Conservation (phyloP, 2,888 invertebrate genomes). For the Thecophora atra region DNA sequence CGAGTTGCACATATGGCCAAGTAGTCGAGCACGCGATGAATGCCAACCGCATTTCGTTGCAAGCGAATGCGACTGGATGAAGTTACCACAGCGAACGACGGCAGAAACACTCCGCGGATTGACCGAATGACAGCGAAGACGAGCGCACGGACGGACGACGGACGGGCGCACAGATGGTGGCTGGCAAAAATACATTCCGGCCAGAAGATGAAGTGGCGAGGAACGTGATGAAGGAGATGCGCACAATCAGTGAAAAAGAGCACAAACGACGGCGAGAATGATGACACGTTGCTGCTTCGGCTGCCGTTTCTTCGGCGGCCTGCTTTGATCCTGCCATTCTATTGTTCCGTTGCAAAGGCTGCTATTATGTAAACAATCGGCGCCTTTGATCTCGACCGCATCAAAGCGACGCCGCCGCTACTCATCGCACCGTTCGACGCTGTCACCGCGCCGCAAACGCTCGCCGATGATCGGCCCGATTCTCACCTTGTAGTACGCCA, state of each 20-base stretch:
- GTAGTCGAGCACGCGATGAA: slow-evolving; percentile 23
- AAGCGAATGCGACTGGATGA: slow-evolving; percentile 6
- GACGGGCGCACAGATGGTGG: slow-evolving; percentile 39
- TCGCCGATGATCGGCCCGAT: slow-evolving; percentile 51
- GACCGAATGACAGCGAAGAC: too few species aligned
- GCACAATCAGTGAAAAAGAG: slow-evolving; percentile 11
- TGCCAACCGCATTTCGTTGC: slow-evolving; percentile 15
- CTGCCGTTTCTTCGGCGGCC: slow-evolving; percentile 44
- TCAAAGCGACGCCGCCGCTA: slow-evolving; percentile 59
- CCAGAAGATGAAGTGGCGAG: slow-evolving; percentile 14
- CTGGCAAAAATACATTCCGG: slow-evolving; percentile 39
- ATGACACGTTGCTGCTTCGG: slow-evolving; percentile 27
- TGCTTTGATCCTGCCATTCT: slow-evolving; percentile 66
- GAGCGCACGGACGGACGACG: background rate
- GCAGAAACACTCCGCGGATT: background rate
- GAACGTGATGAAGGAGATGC: slow-evolving; percentile 10
- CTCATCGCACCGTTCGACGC: slow-evolving; percentile 44
- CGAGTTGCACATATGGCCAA: slow-evolving; percentile 34
- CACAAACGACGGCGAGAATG: slow-evolving; percentile 5
- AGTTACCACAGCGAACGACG: slow-evolving; percentile 12
- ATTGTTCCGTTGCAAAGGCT: slow-evolving; percentile 72
- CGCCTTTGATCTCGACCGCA: slow-evolving; percentile 72
- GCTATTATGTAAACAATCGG: slow-evolving; percentile 77
- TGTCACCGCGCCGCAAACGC: slow-evolving; percentile 38
- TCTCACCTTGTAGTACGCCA: slow-evolving; percentile 33